These are phyloP conservation scores for Antennarius striatus DNA, from an alignment of 2,113 vertebrate genomes.

Conservation along the genomic window DNA sequence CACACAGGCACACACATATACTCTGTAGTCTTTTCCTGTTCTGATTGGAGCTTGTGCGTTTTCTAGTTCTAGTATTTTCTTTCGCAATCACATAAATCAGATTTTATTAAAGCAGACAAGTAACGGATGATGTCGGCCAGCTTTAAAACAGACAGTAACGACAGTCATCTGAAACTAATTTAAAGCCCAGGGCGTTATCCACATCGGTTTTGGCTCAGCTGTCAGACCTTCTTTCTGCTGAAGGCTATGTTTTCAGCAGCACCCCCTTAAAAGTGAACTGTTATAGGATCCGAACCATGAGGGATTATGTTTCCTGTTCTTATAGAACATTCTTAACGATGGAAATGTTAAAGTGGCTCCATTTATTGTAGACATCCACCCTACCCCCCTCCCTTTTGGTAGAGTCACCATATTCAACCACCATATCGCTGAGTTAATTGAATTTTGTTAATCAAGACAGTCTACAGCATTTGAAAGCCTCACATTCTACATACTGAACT, in stretches of 20 bases:
- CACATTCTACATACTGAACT: background rate
- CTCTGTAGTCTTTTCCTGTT: background rate
- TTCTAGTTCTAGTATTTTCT: conserved; percentile 29
- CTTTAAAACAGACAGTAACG: conserved; percentile 44
- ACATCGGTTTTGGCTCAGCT: conserved; percentile 30
- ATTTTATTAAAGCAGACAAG: conserved; percentile 8
- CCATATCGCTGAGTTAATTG: background rate
- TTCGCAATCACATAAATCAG: conserved; percentile 45
- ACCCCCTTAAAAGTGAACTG: background rate
- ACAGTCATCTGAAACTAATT: conserved; percentile 44
- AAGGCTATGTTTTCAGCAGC: conserved; percentile 1
- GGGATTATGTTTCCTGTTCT: background rate
- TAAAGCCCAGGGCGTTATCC: conserved; percentile 19
- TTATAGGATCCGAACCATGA: background rate
- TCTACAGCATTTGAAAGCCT: conserved; percentile 1
- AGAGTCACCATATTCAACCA: background rate
- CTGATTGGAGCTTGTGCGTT: conserved; percentile 11
- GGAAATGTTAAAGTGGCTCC: background rate
- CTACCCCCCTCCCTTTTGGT: no score
- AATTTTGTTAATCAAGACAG: background rate
- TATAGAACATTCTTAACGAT: background rate
- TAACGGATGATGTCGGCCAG: conserved; percentile 21
- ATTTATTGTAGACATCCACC: no score
- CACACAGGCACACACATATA: background rate
- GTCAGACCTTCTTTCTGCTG: conserved; percentile 16